Conservation (phyloP, 2,888 invertebrate species). For the Brachypalpus laphriformis region DNA sequence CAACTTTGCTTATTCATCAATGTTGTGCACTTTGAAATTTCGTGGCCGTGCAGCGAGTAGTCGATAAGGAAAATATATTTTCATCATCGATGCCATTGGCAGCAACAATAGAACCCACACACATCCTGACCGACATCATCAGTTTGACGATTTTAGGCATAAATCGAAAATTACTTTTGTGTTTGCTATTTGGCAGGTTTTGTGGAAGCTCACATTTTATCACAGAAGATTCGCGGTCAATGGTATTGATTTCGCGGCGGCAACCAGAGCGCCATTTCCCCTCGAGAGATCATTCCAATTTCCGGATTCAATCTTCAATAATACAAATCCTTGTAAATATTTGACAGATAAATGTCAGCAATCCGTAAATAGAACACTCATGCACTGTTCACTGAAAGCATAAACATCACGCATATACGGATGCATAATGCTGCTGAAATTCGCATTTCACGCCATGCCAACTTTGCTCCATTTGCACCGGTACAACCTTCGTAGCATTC, state of each 20-base stretch:
- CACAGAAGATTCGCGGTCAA: background rate
- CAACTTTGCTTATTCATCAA: constrained; percentile 42
- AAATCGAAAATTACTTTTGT: background rate
- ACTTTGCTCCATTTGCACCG: constrained; percentile 26
- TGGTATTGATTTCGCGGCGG: background rate
- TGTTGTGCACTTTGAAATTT: background rate
- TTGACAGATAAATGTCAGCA: constrained; percentile 43
- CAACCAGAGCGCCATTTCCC: background rate
- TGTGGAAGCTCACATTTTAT: too few species aligned
- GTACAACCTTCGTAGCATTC: constrained; percentile 37
- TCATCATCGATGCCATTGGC: background rate
- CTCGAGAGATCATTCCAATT: background rate
- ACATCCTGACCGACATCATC: background rate
- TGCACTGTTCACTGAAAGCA: constrained; percentile 29
- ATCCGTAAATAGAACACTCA: constrained; percentile 16
- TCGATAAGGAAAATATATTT: constrained; percentile 3
- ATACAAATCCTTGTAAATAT: constrained; percentile 17
- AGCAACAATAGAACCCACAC: background rate
- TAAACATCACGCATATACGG: constrained; percentile 55
- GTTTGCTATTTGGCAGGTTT: background rate
- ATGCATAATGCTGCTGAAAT: constrained; percentile 64
- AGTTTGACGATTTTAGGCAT: background rate
- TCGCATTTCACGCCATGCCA: constrained; percentile 71
- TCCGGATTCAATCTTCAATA: background rate
- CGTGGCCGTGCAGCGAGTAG: background rate